A percentile compares a stretch with the other conserved stretches of the same genome.
Conservation (phyloP, 1,140 invertebrate species). For the Centruroides vittatus region DNA sequence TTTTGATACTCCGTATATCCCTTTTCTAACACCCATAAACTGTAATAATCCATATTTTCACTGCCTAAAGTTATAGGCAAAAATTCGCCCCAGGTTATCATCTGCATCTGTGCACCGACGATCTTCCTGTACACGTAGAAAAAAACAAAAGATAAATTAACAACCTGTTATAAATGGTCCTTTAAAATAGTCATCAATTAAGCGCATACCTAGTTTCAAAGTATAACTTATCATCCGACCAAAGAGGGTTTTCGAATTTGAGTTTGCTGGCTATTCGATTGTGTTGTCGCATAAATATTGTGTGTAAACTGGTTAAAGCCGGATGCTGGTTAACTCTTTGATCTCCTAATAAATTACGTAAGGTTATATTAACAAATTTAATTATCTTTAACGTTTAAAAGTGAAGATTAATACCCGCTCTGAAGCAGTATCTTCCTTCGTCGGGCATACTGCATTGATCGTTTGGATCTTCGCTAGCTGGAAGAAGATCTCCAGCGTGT, state of each 20-base stretch:
- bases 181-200: background rate
- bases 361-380: slow-evolving; percentile 3
- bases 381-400: too few species aligned
- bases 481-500: slow-evolving; percentile 17
- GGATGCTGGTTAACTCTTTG: slow-evolving; percentile 67
- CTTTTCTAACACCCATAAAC: slow-evolving; percentile 5
- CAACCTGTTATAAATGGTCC: background rate
- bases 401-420: slow-evolving; percentile 27
- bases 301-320: slow-evolving; percentile 58
- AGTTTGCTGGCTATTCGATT: slow-evolving; percentile 28
- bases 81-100: slow-evolving; percentile 38
- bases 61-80: slow-evolving; percentile 36
- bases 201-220: slow-evolving; percentile 29
- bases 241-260: slow-evolving; percentile 24
- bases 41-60: slow-evolving; percentile 20
- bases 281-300: slow-evolving; percentile 32
- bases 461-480: slow-evolving; percentile 16
- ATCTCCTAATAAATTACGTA: slow-evolving; percentile 38
- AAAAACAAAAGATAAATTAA: background rate
- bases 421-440: slow-evolving; percentile 31
- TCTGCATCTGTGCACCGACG: slow-evolving; percentile 27
- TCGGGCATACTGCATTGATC: slow-evolving; percentile 19
- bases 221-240: slow-evolving; percentile 27
- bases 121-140: slow-evolving; percentile 15
- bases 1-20: slow-evolving; percentile 15